Evolutionary conservation across 2,888 invertebrate species (phyloP), one percentile per base, ranked within the genome.

Genomic region (Mamestra brassicae): DNA sequence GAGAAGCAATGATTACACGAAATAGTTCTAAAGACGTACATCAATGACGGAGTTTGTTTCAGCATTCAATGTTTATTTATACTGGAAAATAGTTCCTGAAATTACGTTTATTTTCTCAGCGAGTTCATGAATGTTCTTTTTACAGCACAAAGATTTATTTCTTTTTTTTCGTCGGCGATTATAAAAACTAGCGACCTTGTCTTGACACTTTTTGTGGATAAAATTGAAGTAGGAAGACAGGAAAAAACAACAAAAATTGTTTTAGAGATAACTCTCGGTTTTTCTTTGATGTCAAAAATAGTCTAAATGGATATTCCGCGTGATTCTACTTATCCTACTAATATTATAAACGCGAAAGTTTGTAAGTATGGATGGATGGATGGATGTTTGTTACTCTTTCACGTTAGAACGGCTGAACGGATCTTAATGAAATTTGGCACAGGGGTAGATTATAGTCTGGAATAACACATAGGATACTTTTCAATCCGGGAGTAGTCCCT

Each of bases 121-220:
- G 62, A 71, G 83, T 80, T 77, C 63, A 71, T 82, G 58, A 77
- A 80, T 71, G 63, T 78, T 82, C 72, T 64, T 81, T 80, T 82
- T 77, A 60, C 63, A 71, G 36, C 50, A 4, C 11, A 2, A 8
- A 65, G 71, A 78, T 78, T 80, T 82, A 82, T 80, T 45, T 54
- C 36, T 54, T 57, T 61, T 61, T 50, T 79, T 47, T 50, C 57
- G 67, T 65, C n/a, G 47, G 57, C 36, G 26, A 36, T 61, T 58
- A 42, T 38, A 52, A 55, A 63, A 77, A 52, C 55, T 26, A 36
- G 4, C 47, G 80, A 61, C 78, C 78, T 78, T 78, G 64, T 64
- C 58, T 58, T 66, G 78, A 67, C 66, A 82, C 34, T 70, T 70
- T 66, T 55, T 4, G 26, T 10, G 55, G 8, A 7, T 61, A 36